Conservation (phyloP, 1,140 invertebrate species). For the Octopus bimaculoides region DNA sequence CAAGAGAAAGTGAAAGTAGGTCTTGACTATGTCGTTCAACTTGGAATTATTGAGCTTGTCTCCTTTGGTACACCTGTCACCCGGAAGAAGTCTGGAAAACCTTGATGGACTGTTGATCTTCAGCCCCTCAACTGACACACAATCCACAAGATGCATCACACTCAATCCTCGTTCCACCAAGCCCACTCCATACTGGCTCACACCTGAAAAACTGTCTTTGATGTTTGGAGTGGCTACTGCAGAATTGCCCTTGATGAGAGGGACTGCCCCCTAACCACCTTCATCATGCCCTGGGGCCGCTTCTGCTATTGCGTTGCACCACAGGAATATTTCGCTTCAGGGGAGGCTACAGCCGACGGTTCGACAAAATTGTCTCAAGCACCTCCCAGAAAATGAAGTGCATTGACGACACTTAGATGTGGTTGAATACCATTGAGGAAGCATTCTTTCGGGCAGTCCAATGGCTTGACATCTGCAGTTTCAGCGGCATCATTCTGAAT, state of each 20-base stretch:
- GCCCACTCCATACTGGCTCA: conserved; percentile 16
- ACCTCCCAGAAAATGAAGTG: conserved; percentile 28
- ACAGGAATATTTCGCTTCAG: conserved; percentile 35
- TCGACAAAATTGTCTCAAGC: conserved; percentile 28
- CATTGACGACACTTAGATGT: conserved; percentile 31
- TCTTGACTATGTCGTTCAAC: conserved; percentile 11
- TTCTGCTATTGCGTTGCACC: conserved; percentile 34
- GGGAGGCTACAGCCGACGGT: conserved; percentile 27
- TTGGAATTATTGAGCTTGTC: conserved; percentile 17
- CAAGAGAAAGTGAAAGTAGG: conserved; percentile 12
- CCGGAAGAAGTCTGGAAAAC: conserved; percentile 19
- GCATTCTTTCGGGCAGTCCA: conserved; percentile 22
- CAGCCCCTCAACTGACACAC: conserved; percentile 20
- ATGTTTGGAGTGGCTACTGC: conserved; percentile 31
- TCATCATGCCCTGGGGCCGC: conserved; percentile 34
- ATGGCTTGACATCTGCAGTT: conserved; percentile 31
- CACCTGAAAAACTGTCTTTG: conserved; percentile 22
- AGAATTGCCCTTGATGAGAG: conserved; percentile 24
- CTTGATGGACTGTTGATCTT: conserved; percentile 16
- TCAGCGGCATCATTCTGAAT: conserved; percentile 36
- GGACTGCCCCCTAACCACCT: conserved; percentile 28
- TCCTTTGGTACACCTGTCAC: conserved; percentile 12
- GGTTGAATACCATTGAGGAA: conserved; percentile 25
- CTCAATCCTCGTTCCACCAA: conserved; percentile 18
- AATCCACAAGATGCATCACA: conserved; percentile 19